A percentile compares a stretch with the other conserved stretches of the same genome.
Evolutionary conservation across 2,113 vertebrate species (phyloP).

Genomic region (Chloropsis cyanopogon): DNA sequence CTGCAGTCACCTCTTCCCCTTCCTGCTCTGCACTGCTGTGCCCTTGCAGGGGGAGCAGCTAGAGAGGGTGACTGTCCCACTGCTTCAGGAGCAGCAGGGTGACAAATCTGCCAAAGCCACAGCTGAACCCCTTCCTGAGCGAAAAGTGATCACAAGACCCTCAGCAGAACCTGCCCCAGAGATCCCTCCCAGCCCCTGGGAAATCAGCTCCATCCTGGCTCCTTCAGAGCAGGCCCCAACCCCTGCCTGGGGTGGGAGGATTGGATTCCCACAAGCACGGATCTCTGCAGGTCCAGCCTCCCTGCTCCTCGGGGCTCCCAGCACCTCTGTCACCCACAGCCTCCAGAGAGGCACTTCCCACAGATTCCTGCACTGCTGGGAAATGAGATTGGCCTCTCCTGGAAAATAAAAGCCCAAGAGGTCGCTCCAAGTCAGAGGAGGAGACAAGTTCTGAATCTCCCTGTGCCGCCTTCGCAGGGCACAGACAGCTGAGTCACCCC

Average conservation of each 20-base stretch:
- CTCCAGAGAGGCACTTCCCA: neutral
- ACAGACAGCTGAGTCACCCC: neutral
- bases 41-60: neutral
- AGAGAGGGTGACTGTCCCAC: neutral
- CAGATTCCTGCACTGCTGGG: neutral
- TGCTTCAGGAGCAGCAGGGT: neutral
- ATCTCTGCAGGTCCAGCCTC: neutral
- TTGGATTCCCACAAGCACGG: neutral
- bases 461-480: rapidly evolving
- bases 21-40: neutral
- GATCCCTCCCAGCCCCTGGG: neutral
- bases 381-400: neutral
- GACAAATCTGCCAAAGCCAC: neutral
- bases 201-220: neutral
- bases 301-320: neutral
- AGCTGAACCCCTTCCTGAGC: neutral
- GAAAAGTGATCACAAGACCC: rapidly evolving
- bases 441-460: neutral
- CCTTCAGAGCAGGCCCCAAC: neutral
- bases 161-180: neutral
- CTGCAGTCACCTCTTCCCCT: neutral
- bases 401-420: neutral
- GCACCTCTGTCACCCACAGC: neutral
- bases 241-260: neutral
- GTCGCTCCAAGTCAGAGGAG: neutral